These are phyloP conservation scores for Caenorhabditis japonica DNA, from an alignment of 2,888 invertebrate species.

Conservation along the genomic window DNA sequence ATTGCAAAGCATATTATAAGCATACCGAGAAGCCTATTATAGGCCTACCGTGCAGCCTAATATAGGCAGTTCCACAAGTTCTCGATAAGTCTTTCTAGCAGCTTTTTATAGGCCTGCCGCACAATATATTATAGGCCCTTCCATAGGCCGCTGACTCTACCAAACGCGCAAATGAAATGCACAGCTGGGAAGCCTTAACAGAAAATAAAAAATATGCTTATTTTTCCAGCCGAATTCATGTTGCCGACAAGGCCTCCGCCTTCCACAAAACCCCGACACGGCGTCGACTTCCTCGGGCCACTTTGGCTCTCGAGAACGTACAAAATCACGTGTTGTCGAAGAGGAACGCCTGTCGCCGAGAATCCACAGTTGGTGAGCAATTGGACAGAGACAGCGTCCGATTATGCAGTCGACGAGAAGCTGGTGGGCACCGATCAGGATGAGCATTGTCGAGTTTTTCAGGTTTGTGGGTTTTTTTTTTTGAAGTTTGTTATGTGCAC, in stretches of 20 bases:
- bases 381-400: constrained; percentile 67
- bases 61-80: too few relatives aligned
- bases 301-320: constrained; percentile 64
- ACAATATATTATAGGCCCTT: too few relatives aligned
- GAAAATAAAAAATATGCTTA: neutral
- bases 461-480: constrained; percentile 30
- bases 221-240: constrained; percentile 19
- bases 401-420: constrained; percentile 69
- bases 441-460: constrained; percentile 63
- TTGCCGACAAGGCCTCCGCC: constrained; percentile 25
- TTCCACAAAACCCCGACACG: constrained; percentile 55
- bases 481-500: neutral
- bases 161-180: neutral
- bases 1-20: too few relatives aligned
- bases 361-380: constrained; percentile 67
- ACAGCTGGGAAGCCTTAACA: neutral
- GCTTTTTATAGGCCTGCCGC: too few relatives aligned
- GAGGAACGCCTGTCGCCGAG: constrained; percentile 64
- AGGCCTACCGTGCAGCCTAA: too few relatives aligned
- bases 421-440: constrained; percentile 53
- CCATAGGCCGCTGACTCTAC: constrained; percentile 9
- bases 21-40: too few relatives aligned
- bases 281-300: constrained; percentile 67
- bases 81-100: too few relatives aligned
- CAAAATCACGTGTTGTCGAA: constrained; percentile 68